Base-by-base conservation (phyloP, 2,113 vertebrate genomes). In the Ammodytes marinus region DNA sequence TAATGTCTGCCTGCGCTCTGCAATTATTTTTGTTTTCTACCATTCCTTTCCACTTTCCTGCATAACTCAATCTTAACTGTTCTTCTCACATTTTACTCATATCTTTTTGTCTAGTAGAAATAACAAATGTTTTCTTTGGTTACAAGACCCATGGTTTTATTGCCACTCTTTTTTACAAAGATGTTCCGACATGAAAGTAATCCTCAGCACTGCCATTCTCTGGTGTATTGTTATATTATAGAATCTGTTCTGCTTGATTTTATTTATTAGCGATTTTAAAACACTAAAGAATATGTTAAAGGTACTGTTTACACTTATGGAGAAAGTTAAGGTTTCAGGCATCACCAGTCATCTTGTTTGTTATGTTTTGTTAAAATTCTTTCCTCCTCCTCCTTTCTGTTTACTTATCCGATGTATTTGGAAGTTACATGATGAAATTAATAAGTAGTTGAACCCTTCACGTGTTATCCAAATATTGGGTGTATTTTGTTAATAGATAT, bases 401-500 rank as follows among this genome's bases (percentile, higher is more conserved):
- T 35, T 10, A 42, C 58, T 35, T 50, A 19, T 35, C 60, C 50
- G 45, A 55, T 58, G 69, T 60, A 52, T 71, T 39, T 61, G 13
- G 53, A 37, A 59, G 40, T 78, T 0, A 8, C 57, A 61, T 87
- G 80, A 37, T 72, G 39, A 74, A 63, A 55, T 46, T 69, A 45
- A 67, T 60, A 47, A 6, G 42, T 86, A 45, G 59, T 71, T 13
- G 15, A 4, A 64, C 68, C 39, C 53, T 14, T 3, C 15, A 45
- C 67, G 50, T 81, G 9, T 66, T 53, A 39, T 77, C 11, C 4
- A 37, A 9, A 49, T 59, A 66, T 69, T 70, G 17, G 43, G 46
- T 86, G 70, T 63, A 39, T 68, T 69, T 68, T 65, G 40, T 46
- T 46, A n/a, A 66, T 74, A 49, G 59, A 66, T 76, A 57, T 50